Evolutionary conservation across 2,797 vertebrate species (phyloP).

Genomic region (Simalia tracyae): DNA sequence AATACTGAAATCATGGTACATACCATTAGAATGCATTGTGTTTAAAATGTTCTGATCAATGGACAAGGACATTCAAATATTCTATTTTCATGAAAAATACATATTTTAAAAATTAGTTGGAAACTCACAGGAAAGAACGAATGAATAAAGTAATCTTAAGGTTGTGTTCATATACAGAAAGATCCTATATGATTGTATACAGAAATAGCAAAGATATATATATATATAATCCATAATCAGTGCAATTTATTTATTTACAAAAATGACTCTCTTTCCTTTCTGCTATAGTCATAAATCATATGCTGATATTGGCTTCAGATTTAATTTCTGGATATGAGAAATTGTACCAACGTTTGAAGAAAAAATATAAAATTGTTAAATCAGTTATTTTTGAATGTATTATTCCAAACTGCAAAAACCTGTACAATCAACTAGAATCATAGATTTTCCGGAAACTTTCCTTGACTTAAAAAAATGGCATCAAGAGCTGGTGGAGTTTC

Average conservation of each 20-base stretch:
- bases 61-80: not conserved
- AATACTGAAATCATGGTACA: not conserved
- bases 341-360: not conserved
- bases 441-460: not conserved
- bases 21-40: not conserved
- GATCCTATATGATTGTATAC: not conserved
- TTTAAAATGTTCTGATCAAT: too few relatives aligned
- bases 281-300: constrained; percentile 44
- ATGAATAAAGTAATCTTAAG: not conserved
- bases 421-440: not conserved
- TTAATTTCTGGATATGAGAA: not conserved
- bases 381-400: not conserved
- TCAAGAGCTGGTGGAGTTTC: not conserved
- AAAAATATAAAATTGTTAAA: not conserved
- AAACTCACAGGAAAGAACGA: too few relatives aligned
- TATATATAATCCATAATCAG: not conserved
- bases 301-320: not conserved
- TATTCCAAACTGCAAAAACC: not conserved
- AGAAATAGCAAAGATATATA: not conserved
- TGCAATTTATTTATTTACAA: not conserved
- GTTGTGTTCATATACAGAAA: too few relatives aligned
- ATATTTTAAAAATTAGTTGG: not conserved
- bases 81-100: too few relatives aligned
- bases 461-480: not conserved
- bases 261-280: constrained; percentile 36